phyloP scores from a whole-genome alignment of 2,113 vertebrate species.

The Zosterops japonicus region DNA sequence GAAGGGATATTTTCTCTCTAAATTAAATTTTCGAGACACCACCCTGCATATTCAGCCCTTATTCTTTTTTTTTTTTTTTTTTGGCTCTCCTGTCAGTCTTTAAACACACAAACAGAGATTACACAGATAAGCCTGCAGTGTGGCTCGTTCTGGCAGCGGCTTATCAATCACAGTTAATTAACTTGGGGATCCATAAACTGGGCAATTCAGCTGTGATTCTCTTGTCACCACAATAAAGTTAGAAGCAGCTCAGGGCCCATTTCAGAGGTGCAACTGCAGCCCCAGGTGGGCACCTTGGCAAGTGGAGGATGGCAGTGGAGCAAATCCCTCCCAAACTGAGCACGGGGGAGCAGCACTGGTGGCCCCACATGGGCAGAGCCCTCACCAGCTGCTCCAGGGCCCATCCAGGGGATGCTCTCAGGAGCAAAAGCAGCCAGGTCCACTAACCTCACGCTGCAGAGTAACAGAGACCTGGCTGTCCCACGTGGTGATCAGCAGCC shows the following conservation, averaged over 20 bases:
- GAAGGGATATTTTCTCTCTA: background rate
- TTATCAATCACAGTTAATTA: slow-evolving; percentile 8
- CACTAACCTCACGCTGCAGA: background rate
- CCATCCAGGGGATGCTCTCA: too few relatives aligned
- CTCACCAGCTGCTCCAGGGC: background rate
- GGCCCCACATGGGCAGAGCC: background rate
- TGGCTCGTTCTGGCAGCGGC: background rate
- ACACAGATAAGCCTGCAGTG: background rate
- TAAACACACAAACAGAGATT: background rate
- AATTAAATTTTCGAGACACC: slow-evolving; percentile 35
- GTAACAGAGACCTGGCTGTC: background rate
- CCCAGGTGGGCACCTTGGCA: background rate
- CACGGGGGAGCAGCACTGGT: fast-evolving
- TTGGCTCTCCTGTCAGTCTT: background rate
- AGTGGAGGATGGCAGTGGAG: fast-evolving
- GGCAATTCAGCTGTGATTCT: background rate
- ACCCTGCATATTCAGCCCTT: slow-evolving; percentile 4
- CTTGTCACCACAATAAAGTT: background rate
- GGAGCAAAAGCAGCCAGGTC: background rate
- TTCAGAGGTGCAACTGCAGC: fast-evolving
- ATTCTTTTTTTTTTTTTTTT: background rate
- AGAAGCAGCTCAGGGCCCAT: background rate
- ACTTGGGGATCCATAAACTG: background rate
- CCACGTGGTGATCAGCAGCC: background rate
- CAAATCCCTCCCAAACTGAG: fast-evolving